phyloP scores from a whole-genome alignment of 1,140 invertebrate genomes.

The Ceratoteleas bidentatus region DNA sequence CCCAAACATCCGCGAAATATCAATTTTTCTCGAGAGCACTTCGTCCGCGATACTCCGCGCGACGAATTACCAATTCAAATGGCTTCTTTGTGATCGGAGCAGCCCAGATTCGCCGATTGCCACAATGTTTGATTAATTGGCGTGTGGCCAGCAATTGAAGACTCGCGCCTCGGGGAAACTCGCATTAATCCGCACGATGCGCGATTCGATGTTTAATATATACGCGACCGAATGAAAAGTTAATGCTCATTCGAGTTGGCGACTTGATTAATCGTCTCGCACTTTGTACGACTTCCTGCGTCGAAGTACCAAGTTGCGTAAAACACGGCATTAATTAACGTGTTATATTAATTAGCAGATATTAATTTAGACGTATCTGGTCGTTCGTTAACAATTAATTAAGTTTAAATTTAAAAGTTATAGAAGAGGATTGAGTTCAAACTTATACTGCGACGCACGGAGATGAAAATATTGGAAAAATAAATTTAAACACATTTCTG shows the following conservation, averaged over 20 bases:
- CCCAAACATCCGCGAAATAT: neutral
- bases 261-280: slow-evolving; percentile 25
- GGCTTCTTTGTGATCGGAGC: slow-evolving; percentile 13
- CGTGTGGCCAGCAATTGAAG: slow-evolving; percentile 36
- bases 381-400: no score
- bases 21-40: neutral
- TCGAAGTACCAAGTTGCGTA: no score
- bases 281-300: neutral
- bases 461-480: no score
- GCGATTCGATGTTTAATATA: slow-evolving; percentile 42
- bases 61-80: slow-evolving; percentile 24
- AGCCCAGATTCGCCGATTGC: slow-evolving; percentile 21
- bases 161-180: slow-evolving; percentile 27
- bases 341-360: no score
- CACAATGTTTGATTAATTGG: slow-evolving; percentile 53
- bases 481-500: no score
- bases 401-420: no score
- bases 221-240: slow-evolving; percentile 27
- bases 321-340: no score
- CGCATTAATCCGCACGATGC: slow-evolving; percentile 44
- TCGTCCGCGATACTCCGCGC: slow-evolving; percentile 2
- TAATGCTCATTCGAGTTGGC: slow-evolving; percentile 9
- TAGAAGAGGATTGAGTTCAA: no score
- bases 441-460: no score
- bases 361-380: no score